phyloP scores from a whole-genome alignment of 2,113 vertebrate species.

The Oenanthe oenanthe region DNA sequence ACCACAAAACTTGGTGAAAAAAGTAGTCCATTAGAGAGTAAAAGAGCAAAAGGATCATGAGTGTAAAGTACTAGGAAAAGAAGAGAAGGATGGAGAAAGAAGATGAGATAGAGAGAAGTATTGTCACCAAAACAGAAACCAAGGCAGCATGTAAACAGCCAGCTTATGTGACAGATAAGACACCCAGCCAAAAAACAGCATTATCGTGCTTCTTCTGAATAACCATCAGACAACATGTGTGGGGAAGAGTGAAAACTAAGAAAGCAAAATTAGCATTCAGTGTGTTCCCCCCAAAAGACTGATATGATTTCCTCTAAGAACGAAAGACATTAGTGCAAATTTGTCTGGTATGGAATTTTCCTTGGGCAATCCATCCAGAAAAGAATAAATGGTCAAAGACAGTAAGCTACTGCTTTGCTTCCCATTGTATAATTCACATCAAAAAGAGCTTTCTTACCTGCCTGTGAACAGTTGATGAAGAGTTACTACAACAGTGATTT shows the following conservation, averaged over 20 bases:
- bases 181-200: not conserved
- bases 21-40: not conserved
- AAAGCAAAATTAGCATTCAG: not conserved
- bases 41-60: not conserved
- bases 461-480: not conserved
- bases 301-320: not conserved
- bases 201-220: not conserved
- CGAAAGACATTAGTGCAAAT: not conserved
- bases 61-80: not conserved
- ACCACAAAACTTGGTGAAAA: not conserved
- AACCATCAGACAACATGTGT: not conserved
- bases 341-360: not conserved
- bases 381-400: not conserved
- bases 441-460: not conserved
- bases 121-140: not conserved
- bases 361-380: not conserved
- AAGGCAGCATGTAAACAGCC: not conserved
- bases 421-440: not conserved
- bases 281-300: not conserved
- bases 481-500: not conserved
- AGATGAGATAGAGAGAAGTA: not conserved
- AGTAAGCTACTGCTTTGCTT: not conserved
- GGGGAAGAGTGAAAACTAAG: not conserved
- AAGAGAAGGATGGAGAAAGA: not conserved
- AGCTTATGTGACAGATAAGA: not conserved